phyloP scores from a whole-genome alignment of 2,888 invertebrate genomes.

The Xylota segnis region DNA sequence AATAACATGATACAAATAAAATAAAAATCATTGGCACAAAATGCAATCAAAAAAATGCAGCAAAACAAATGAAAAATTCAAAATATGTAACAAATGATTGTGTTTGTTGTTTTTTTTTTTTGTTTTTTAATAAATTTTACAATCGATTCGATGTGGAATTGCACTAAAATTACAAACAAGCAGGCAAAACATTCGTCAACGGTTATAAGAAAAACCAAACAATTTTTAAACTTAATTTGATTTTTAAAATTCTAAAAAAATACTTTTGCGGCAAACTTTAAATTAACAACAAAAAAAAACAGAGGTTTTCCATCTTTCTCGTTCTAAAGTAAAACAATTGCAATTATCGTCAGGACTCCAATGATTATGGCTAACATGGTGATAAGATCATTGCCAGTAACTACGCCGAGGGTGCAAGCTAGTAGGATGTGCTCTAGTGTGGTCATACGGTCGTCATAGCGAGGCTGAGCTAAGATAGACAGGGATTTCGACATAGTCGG shows the following conservation, averaged over 20 bases:
- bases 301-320: neutral
- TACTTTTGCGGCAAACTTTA: conserved; percentile 70
- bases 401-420: conserved; percentile 91
- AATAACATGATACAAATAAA: conserved; percentile 34
- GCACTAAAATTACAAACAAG: conserved; percentile 72
- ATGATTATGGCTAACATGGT: conserved; percentile 90
- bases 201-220: conserved; percentile 36
- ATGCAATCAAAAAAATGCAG: conserved; percentile 81
- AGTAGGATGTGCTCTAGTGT: conserved; percentile 87
- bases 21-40: conserved; percentile 83
- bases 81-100: conserved; percentile 11
- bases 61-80: conserved; percentile 29
- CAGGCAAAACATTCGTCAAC: conserved; percentile 63
- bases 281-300: conserved; percentile 22
- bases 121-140: too few species aligned
- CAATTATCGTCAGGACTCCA: conserved; percentile 90
- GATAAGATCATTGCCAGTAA: conserved; percentile 89
- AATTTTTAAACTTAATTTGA: conserved; percentile 48
- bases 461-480: conserved; percentile 81
- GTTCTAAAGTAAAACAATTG: conserved; percentile 84
- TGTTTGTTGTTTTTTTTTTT: conserved; percentile 15
- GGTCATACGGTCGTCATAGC: conserved; percentile 81
- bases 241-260: conserved; percentile 48
- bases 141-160: conserved; percentile 65
- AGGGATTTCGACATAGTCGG: conserved; percentile 67